Evolutionary conservation across 1,140 invertebrate genomes (phyloP), one percentile per base, ranked within the genome.

Genomic region (Drosophila busckii): DNA sequence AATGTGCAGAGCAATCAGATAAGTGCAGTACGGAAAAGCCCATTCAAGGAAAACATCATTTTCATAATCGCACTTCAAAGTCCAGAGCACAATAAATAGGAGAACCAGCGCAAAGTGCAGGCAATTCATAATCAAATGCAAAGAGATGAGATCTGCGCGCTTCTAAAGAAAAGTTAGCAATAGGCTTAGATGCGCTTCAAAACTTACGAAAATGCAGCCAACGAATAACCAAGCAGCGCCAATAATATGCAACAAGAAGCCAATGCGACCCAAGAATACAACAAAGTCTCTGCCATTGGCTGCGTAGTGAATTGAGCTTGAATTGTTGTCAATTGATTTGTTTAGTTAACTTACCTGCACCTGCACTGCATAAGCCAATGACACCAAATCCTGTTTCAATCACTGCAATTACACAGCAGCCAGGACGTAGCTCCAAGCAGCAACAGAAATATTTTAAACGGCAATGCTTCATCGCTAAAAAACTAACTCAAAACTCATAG

Each of bases 331-430:
- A n/a, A 8, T 7, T 12, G 6, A 0, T 15, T 34, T 5, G 6
- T 6, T 17, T 12, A 12, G 25, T 16, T 15, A 45, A 6, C 35
- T 52, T 13, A 44, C 26, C 42, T 28, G n/a, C 2, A 29, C 38
- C 46, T 44, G 70, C 67, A 55, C 49, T 44, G 25, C 49, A 60
- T 2, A 70, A 12, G 9, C 67, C 67, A 6, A 59, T 15, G 10
- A 23, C n/a, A 37, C 22, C n/a, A 2, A 37, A 16, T 12, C 44
- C 28, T 13, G 44, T 42, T 26, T 71, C 56, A 7, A 48, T 0
- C 0, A 38, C 3, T 5, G 25, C 37, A n/a, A 65, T 46, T 0
- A 59, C 1, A 15, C 9, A 15, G 17, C 42, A 65, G 35, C 56
- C 55, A 7, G 29, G 2, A 3, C 48, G 45, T 15, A 54, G 29